These are phyloP conservation scores for Eugnorisma glareosa DNA, from an alignment of 2,888 invertebrate genomes.

Conservation along the genomic window DNA sequence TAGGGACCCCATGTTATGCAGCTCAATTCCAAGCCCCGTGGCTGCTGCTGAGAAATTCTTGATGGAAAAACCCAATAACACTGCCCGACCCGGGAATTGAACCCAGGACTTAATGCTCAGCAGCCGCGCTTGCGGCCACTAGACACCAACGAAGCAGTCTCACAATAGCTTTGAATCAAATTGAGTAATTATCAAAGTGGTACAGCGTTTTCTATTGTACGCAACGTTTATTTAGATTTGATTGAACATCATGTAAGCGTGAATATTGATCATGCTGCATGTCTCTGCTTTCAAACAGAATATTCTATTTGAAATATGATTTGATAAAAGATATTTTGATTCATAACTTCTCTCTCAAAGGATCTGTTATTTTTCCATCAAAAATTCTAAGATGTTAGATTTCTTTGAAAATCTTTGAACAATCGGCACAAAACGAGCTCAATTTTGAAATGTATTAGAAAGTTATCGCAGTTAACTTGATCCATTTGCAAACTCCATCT, in stretches of 20 bases:
- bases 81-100: too few species aligned
- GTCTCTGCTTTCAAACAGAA: constrained; percentile 7
- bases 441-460: constrained; percentile 35
- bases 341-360: constrained; percentile 10
- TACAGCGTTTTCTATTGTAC: neutral
- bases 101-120: too few species aligned
- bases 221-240: neutral
- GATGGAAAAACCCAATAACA: too few species aligned
- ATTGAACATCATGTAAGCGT: neutral
- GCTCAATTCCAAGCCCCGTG: too few species aligned
- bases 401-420: constrained; percentile 26
- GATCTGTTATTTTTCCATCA: constrained; percentile 39
- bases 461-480: constrained; percentile 55
- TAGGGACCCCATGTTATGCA: too few species aligned
- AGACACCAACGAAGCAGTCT: too few species aligned
- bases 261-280: neutral
- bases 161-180: neutral
- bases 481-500: constrained; percentile 55
- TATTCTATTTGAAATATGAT: neutral
- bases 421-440: constrained; percentile 33
- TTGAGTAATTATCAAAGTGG: neutral
- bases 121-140: too few species aligned
- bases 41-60: too few species aligned
- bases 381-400: constrained; percentile 22
- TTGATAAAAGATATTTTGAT: constrained; percentile 10